Conservation (phyloP, 2,113 vertebrate species). For the Rostratula benghalensis region DNA sequence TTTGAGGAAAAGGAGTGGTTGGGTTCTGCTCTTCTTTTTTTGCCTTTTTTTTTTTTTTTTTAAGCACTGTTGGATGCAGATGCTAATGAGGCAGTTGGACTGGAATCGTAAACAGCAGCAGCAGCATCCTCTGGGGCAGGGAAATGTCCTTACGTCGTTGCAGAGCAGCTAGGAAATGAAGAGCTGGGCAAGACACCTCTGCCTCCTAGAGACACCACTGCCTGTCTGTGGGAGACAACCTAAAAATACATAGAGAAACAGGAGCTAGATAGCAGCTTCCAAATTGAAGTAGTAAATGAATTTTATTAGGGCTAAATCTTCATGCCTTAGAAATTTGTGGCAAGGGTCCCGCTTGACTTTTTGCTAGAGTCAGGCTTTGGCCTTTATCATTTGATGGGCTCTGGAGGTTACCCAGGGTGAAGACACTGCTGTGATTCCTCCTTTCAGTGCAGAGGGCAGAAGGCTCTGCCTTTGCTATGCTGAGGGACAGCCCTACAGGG, state of each 20-base stretch:
- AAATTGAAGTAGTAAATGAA: not conserved
- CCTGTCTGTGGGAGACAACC: not conserved
- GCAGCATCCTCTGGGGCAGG: not conserved
- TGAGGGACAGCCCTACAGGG: not conserved
- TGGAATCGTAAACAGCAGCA: not conserved
- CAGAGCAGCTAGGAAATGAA: not conserved
- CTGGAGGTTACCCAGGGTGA: not conserved
- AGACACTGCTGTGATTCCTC: not conserved
- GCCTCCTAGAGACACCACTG: not conserved
- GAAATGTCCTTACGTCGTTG: not conserved
- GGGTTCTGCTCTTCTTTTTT: not conserved
- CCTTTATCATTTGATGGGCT: not conserved
- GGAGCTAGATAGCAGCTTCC: conserved; percentile 22
- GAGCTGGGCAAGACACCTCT: not conserved
- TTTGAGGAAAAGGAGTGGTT: conserved; percentile 16
- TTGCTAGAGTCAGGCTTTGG: not conserved
- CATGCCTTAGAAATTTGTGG: conserved; percentile 48
- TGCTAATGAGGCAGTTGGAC: not conserved
- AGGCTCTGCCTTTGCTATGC: not conserved
- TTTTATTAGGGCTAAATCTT: conserved; percentile 29
- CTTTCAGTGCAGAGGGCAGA: not conserved
- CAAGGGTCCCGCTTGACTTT: conserved; percentile 8
- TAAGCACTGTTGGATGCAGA: not conserved
- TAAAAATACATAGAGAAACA: not conserved
- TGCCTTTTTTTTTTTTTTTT: not conserved